Evolutionary conservation across 2,888 invertebrate genomes (phyloP).

Genomic region (Lycocerus yunnanus): DNA sequence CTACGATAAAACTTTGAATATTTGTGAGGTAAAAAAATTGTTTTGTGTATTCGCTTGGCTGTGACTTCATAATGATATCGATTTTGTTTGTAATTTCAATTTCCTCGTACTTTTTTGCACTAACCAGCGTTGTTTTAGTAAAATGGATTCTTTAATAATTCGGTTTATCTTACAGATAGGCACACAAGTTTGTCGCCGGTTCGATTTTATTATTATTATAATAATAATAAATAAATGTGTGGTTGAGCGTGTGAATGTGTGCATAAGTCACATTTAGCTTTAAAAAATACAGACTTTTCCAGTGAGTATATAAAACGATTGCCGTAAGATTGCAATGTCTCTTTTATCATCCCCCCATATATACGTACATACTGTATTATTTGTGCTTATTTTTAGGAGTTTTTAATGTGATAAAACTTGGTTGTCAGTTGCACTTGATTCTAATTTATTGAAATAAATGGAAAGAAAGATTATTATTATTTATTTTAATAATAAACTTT

Average conservation of each 20-base stretch:
- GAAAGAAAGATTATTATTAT: neutral
- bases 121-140: neutral
- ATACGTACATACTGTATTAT: neutral
- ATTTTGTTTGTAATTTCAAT: neutral
- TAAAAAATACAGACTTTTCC: neutral
- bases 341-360: neutral
- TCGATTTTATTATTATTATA: neutral
- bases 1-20: slow-evolving; percentile 15
- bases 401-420: slow-evolving; percentile 1
- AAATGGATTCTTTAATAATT: neutral
- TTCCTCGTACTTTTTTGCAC: neutral
- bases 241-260: neutral
- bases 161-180: neutral
- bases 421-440: neutral
- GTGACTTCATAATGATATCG: neutral
- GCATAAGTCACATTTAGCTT: neutral
- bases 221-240: neutral
- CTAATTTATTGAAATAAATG: neutral
- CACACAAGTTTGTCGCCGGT: neutral
- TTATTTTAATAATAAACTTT: neutral
- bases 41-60: neutral
- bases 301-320: neutral
- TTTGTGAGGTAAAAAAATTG: slow-evolving; percentile 6
- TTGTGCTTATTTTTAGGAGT: neutral
- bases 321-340: neutral